These are phyloP conservation scores for Polylopha cassiicola DNA, from an alignment of 2,888 invertebrate species.

Conservation along the genomic window DNA sequence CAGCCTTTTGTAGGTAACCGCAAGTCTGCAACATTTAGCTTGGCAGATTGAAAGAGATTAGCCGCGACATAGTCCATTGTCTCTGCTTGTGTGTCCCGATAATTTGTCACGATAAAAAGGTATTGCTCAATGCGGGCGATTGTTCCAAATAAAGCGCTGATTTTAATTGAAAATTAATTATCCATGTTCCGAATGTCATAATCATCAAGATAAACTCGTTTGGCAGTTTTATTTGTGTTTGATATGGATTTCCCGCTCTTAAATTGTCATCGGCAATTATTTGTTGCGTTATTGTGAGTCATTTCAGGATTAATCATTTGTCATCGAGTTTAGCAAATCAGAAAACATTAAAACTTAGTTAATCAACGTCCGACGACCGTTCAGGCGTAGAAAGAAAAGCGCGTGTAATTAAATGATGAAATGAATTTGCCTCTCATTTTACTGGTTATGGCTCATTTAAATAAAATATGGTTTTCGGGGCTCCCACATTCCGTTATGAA, in stretches of 20 bases:
- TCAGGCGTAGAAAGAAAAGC: too few species aligned
- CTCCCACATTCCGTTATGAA: slow-evolving; percentile 49
- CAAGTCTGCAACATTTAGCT: slow-evolving; percentile 18
- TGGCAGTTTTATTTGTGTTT: slow-evolving; percentile 16
- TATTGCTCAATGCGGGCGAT: slow-evolving; percentile 21
- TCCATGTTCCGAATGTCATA: slow-evolving; percentile 5
- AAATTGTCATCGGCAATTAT: neutral
- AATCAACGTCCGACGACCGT: too few species aligned
- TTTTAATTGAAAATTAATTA: slow-evolving; percentile 22
- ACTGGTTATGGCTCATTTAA: slow-evolving; percentile 23
- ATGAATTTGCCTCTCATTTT: slow-evolving; percentile 14
- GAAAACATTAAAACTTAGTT: too few species aligned
- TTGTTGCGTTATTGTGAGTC: neutral
- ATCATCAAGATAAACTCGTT: slow-evolving; percentile 13
- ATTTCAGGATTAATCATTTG: too few species aligned
- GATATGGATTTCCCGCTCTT: slow-evolving; percentile 3
- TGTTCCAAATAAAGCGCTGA: slow-evolving; percentile 12
- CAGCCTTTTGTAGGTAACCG: slow-evolving; percentile 24
- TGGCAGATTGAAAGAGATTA: slow-evolving; percentile 20
- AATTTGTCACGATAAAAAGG: slow-evolving; percentile 22
- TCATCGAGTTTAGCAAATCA: too few species aligned
- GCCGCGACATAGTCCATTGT: slow-evolving; percentile 21
- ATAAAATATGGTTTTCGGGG: slow-evolving; percentile 26
- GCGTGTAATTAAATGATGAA: slow-evolving; percentile 4
- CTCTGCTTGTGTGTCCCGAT: slow-evolving; percentile 14